Base-by-base conservation (phyloP, 1,140 invertebrate species). In the Batillaria attramentaria region DNA sequence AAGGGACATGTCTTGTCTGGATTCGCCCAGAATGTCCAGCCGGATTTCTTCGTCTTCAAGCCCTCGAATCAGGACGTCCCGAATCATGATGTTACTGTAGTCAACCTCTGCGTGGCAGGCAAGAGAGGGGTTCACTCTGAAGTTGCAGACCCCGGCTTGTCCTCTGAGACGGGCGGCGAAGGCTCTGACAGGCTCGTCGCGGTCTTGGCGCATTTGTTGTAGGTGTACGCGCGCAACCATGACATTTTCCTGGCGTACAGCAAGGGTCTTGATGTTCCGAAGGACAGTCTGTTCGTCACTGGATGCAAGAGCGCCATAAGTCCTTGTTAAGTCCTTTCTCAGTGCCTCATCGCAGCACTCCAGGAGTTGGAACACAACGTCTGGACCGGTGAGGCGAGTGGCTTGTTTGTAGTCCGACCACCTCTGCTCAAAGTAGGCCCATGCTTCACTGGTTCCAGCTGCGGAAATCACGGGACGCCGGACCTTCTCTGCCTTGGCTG, bases 331-430 rank as follows among this genome's bases (percentile, higher is more conserved):
- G 33, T 85, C 74, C 39, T 41, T 79, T 6, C 82, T 41, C 0
- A 82, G 75, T 2, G 57, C 18, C 33, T 85, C 82, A 60, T 80
- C 73, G 69, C 84, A 85, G 28, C 84, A 83, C 20, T 65, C 62
- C 3, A 84, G 50, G 0, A 84, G 77, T 54, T 84, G 82, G 31
- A 79, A 77, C 0, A 82, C 75, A 0, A 54, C 16, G 43, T 81
- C 79, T 41, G 13, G 18, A 42, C 79, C 84, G 2, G 66, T 46
- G 0, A 82, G 60, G 24, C 77, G 73, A 5, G 80, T 85, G 0
- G 77, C 80, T 6, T n/a, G n/a, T n/a, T n/a, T n/a, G n/a, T n/a
- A n/a, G n/a, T n/a, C n/a, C n/a, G n/a, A n/a, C n/a, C n/a, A n/a
- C n/a, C n/a, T n/a, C n/a, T n/a, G n/a, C n/a, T n/a, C n/a, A n/a